A percentile compares a stretch with the other conserved stretches of the same genome.
Evolutionary conservation across 2,113 vertebrate species (phyloP).

Genomic region (Aleadryas rufinucha): DNA sequence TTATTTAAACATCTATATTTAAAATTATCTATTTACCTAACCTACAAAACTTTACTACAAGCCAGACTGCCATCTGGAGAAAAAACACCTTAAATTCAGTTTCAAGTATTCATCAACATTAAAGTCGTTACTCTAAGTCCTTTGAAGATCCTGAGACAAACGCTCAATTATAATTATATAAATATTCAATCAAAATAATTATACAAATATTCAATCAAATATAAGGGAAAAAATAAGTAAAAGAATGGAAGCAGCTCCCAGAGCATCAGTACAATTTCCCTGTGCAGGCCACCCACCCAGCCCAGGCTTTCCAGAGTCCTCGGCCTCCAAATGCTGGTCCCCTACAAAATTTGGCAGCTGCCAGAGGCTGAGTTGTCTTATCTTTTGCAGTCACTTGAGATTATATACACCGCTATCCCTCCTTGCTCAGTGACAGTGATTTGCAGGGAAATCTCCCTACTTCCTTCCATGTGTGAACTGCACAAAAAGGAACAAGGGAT

Average conservation of each 20-base stretch:
- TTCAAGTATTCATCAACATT: slow-evolving; percentile 22
- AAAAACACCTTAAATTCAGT: background rate
- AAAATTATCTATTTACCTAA: background rate
- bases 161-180: background rate
- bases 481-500: background rate
- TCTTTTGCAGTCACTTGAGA: background rate
- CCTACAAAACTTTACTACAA: slow-evolving; percentile 3
- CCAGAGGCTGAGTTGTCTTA: background rate
- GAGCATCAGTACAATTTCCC: background rate
- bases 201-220: background rate
- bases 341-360: background rate
- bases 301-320: background rate
- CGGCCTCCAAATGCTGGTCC: background rate
- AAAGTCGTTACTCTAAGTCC: background rate
- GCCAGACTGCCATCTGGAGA: background rate
- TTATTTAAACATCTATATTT: background rate
- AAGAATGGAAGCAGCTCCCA: background rate
- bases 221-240: background rate
- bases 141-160: background rate
- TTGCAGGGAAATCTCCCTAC: background rate
- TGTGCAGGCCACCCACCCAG: background rate
- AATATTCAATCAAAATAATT: background rate
- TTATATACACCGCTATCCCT: background rate
- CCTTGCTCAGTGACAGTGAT: background rate
- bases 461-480: background rate